These are phyloP conservation scores for Melinaea marsaeus DNA, from an alignment of 2,888 invertebrate species.

Conservation along the genomic window DNA sequence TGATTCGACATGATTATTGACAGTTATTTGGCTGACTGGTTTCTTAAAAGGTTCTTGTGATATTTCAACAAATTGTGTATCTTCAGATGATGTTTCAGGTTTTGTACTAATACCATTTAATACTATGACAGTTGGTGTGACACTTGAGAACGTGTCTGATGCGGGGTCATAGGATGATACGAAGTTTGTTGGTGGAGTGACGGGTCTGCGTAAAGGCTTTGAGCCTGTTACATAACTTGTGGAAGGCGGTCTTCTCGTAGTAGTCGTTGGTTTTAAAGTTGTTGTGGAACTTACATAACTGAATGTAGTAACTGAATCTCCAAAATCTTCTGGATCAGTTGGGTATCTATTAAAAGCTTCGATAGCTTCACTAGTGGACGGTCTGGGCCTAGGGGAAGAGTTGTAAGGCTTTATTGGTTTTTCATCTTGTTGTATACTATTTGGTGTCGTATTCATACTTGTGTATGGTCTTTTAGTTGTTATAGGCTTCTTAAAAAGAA, in stretches of 20 bases:
- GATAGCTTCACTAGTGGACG: conserved; percentile 67
- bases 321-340: conserved; percentile 63
- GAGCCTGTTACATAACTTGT: conserved; percentile 71
- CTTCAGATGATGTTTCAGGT: conserved; percentile 47
- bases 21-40: conserved; percentile 74
- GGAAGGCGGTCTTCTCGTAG: conserved; percentile 60
- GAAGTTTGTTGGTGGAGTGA: conserved; percentile 46
- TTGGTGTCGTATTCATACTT: conserved; percentile 53
- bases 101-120: conserved; percentile 55
- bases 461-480: conserved; percentile 44
- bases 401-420: conserved; percentile 50
- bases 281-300: conserved; percentile 64
- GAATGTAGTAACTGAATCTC: conserved; percentile 62
- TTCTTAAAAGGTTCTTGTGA: conserved; percentile 75
- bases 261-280: conserved; percentile 50
- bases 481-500: conserved; percentile 16
- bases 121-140: conserved; percentile 71
- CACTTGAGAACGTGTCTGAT: conserved; percentile 67
- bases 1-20: conserved; percentile 79
- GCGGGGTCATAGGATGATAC: conserved; percentile 54
- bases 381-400: conserved; percentile 63
- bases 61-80: conserved; percentile 68
- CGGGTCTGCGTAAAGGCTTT: conserved; percentile 72
- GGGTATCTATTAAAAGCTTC: conserved; percentile 69
- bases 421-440: conserved; percentile 50